phyloP scores from a whole-genome alignment of 2,797 vertebrate genomes.

The Menidia menidia region DNA sequence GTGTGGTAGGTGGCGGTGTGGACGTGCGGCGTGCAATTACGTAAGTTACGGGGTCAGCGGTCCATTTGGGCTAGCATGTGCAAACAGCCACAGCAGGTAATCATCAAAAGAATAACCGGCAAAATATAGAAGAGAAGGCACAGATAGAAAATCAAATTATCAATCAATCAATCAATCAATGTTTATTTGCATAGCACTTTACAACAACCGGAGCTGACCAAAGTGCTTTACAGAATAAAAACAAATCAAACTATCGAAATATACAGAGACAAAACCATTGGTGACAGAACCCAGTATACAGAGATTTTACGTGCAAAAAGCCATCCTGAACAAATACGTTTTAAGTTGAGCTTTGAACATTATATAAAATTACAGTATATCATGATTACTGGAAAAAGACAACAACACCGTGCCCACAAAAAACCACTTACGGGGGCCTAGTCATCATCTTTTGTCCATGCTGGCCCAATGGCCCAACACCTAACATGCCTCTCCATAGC shows the following conservation, averaged over 20 bases:
- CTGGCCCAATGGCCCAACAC: conserved; percentile 28
- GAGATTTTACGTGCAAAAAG: too few species aligned
- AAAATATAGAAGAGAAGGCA: conserved; percentile 21
- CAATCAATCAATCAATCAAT: too few species aligned
- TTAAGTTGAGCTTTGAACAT: too few species aligned
- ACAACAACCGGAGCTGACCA: too few species aligned
- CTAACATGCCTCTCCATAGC: conserved; percentile 35
- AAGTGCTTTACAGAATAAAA: too few species aligned
- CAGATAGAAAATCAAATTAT: not conserved
- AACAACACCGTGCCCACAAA: conserved; percentile 39
- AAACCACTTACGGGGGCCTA: conserved; percentile 35
- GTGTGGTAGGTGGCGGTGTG: conserved; percentile 29
- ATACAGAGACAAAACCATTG: too few species aligned
- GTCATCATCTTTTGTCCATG: conserved; percentile 43
- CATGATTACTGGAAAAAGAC: conserved; percentile 24
- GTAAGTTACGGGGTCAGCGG: conserved; percentile 60
- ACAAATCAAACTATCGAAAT: too few species aligned
- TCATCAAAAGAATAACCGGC: conserved; percentile 2
- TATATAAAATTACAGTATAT: not conserved
- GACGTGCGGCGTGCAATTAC: conserved; percentile 50
- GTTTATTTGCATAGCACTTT: too few species aligned
- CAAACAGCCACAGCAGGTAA: conserved; percentile 29
- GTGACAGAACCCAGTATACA: too few species aligned
- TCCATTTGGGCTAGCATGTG: conserved; percentile 36
- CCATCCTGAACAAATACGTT: too few species aligned